Base-by-base conservation (phyloP, 92 coral and sea anemone species). In the Porites lobata region DNA sequence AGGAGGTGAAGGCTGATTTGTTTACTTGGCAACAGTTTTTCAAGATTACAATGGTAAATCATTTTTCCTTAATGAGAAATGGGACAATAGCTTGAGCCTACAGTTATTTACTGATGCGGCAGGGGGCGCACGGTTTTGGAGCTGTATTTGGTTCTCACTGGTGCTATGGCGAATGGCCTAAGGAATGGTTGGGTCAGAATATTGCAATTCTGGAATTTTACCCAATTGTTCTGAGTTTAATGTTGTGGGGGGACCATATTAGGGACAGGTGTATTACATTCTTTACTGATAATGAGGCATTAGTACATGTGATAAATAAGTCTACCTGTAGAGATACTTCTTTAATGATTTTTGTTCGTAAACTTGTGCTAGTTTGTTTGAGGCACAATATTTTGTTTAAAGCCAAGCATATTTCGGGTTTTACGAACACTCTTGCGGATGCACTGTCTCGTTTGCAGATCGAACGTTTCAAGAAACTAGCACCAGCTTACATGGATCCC, bases 271-370 rank as follows among this genome's bases (percentile, higher is more conserved):
- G 89, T 69, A 63, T 84, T 66, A 54, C 89, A 12, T 88, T 88
- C 84, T 84, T 79, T 66, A 90, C 92, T 24, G 94, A 93, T 54
- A 90, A 94, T 21, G 96, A 90, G 65, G 96, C 96, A 9, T 38
- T 89, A 61, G 89, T 92, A 3, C 85, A 89, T 53, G 90, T 53
- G 58, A 53, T 53, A 53, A 4, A 90, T 72, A 86, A 79, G 21
- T 89, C 82, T 50, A 69, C 96, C 2, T 90, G 91, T 72, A 63
- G 64, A 72, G 96, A 93, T 71, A 86, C 78, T 26, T 21, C 50
- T 54, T 29, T 90, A 76, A 90, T 90, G 90, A 7, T 14, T 15
- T 93, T 93, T 72, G 95, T 92, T 4, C 89, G 93, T 29, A 81
- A 77, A 61, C 82, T 85, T 2, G 95, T 89, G 9, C 24, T 78